These are phyloP conservation scores for Paratrypauchen microcephalus DNA, from an alignment of 2,797 vertebrate species.

Conservation along the genomic window DNA sequence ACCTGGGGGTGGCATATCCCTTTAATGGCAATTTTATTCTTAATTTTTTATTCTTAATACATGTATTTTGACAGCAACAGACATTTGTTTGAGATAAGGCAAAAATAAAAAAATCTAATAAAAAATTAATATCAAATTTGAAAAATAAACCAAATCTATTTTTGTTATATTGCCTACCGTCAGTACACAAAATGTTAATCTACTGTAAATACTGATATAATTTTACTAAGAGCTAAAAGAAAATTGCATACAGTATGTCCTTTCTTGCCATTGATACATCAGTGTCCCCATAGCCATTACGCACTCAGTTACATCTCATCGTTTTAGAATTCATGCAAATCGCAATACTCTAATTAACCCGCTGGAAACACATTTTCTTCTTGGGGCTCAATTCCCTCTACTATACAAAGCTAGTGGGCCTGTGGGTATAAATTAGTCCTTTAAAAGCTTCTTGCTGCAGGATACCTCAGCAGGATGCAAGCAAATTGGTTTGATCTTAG, in stretches of 20 bases:
- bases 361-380: background rate
- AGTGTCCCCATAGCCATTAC: conserved; percentile 12
- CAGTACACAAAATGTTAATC: no score
- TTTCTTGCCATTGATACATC: background rate
- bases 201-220: background rate
- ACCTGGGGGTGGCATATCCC: no score
- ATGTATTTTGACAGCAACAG: no score
- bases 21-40: no score
- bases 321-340: conserved; percentile 11
- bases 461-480: conserved; percentile 8
- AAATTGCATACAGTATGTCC: background rate
- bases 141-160: no score
- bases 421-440: conserved; percentile 16
- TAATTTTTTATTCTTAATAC: no score
- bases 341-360: background rate
- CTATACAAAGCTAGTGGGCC: background rate
- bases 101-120: no score
- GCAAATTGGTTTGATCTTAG: conserved; percentile 1
- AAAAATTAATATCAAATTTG: no score
- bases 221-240: background rate
- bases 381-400: conserved; percentile 2
- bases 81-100: no score
- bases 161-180: no score
- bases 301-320: conserved; percentile 1
- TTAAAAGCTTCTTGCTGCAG: conserved; percentile 14